Percentiles rank a stretch among this genome's conserved stretches.
phyloP scores from a whole-genome alignment of 2,888 invertebrate genomes.

The Octonoba sinensis region DNA sequence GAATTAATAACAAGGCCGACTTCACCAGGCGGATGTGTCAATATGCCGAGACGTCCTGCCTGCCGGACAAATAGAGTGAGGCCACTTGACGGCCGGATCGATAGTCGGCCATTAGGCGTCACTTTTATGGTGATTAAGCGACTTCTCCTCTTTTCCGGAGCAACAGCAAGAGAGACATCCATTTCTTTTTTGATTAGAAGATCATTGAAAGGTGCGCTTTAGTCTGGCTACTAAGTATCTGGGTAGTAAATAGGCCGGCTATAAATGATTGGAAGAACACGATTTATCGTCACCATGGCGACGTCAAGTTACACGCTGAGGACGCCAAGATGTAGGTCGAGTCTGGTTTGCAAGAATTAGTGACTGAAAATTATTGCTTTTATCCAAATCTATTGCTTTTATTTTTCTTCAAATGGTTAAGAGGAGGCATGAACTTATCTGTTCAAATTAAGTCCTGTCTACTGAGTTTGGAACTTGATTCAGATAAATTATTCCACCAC shows the following conservation, averaged over 20 bases:
- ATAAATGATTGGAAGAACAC: not conserved
- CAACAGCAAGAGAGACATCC: not conserved
- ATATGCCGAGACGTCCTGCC: constrained; percentile 10
- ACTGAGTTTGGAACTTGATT: too few relatives aligned
- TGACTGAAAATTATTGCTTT: too few relatives aligned
- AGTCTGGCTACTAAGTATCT: not conserved
- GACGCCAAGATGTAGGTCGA: too few relatives aligned
- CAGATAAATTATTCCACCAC: too few relatives aligned
- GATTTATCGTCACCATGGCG: not conserved
- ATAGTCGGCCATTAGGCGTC: constrained; percentile 46
- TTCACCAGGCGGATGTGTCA: constrained; percentile 18
- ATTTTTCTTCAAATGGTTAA: too few relatives aligned
- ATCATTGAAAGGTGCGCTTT: constrained; percentile 35
- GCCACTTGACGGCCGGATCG: constrained; percentile 16
- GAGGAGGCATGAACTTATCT: too few relatives aligned
- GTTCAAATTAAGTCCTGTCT: too few relatives aligned
- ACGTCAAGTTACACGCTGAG: too few relatives aligned
- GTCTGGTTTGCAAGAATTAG: too few relatives aligned
- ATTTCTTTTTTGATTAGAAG: constrained; percentile 29
- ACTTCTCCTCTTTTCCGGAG: constrained; percentile 29
- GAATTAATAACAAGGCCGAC: not conserved
- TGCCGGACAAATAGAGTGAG: too few relatives aligned
- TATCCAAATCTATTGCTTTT: too few relatives aligned
- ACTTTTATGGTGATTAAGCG: constrained; percentile 61
- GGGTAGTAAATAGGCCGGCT: not conserved